Base-by-base conservation (phyloP, 1,140 invertebrate genomes). In the Drosophila ogumai region DNA sequence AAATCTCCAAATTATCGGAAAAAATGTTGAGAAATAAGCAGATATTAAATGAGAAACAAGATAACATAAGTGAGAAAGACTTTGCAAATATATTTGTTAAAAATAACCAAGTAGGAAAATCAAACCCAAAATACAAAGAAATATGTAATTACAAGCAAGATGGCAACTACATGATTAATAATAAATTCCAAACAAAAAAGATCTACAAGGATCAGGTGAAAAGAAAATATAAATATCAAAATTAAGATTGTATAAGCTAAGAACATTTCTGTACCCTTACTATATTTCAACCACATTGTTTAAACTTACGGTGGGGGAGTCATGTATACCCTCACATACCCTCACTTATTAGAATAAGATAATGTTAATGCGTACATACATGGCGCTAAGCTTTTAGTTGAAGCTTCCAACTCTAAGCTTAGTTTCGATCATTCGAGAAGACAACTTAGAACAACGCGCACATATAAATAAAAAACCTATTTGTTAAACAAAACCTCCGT, bases 71-170 rank as follows among this genome's bases (percentile, higher is more conserved):
- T 12, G 22, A 22, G 19, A 3, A 13, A 61, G 28, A 49, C 19
- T 61, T 19, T 4, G 15, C 13, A 28, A 61, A 60, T 46, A 17
- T 25, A 59, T 59, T 22, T 17, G 41, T 46, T 22, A 60, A 49
- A 2, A 58, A 49, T 47, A 50, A 61, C 19, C 22, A 63, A 63
- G 59, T 54, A 31, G 47, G 47, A 19, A 63, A 63, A 41, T 54
- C 36, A 13, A 54, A 54, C 5, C 34, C 47, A 54, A 54, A 32
- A 19, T 54, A 63, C 10, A 63, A 63, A 52, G 15, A 52, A 63
- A 52, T 63, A 31, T 38, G n/a, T 38, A 22, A 61, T 10, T 12
- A 40, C 22, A 54, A 10, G 6, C 38, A 32, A 22, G 17, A 1
- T 19, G 28, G 60, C n/a, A 55, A 55, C 60, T 63, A 63, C 28